These are phyloP conservation scores for Neuroscelio doddi DNA, from an alignment of 2,888 invertebrate species.

Conservation along the genomic window DNA sequence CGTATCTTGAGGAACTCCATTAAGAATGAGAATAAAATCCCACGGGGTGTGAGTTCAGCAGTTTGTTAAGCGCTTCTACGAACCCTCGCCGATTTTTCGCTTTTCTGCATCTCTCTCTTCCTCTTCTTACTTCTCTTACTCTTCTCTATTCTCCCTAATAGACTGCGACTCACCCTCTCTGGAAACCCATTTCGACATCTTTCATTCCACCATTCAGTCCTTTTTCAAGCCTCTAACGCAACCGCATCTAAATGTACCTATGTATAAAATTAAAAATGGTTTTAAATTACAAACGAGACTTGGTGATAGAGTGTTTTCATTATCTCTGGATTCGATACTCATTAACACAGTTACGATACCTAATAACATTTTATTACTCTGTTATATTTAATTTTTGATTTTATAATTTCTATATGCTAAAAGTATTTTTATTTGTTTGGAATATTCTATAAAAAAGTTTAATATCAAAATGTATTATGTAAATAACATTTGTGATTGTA, in stretches of 20 bases:
- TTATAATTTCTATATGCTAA: too few species aligned
- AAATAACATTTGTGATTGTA: too few species aligned
- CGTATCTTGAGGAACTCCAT: constrained; percentile 64
- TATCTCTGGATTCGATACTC: constrained; percentile 14
- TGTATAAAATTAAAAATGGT: constrained; percentile 36
- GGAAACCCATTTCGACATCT: constrained; percentile 45
- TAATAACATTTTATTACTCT: background rate
- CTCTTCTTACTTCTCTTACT: constrained; percentile 35
- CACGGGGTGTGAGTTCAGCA: constrained; percentile 66
- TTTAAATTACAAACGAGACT: constrained; percentile 13
- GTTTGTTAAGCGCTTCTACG: constrained; percentile 65
- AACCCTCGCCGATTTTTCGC: constrained; percentile 49
- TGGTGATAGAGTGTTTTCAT: constrained; percentile 23
- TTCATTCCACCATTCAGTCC: constrained; percentile 41
- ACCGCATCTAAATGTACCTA: constrained; percentile 36
- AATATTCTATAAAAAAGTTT: too few species aligned
- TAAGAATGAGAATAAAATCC: constrained; percentile 68
- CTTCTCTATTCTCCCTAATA: constrained; percentile 42
- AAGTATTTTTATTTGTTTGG: too few species aligned
- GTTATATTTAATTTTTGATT: too few species aligned
- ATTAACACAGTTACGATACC: constrained; percentile 20
- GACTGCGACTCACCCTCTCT: constrained; percentile 38
- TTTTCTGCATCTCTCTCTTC: constrained; percentile 39
- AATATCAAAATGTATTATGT: too few species aligned
- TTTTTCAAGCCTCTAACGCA: constrained; percentile 36